Conservation (phyloP, 2,797 vertebrate species). For the Pampus argenteus region DNA sequence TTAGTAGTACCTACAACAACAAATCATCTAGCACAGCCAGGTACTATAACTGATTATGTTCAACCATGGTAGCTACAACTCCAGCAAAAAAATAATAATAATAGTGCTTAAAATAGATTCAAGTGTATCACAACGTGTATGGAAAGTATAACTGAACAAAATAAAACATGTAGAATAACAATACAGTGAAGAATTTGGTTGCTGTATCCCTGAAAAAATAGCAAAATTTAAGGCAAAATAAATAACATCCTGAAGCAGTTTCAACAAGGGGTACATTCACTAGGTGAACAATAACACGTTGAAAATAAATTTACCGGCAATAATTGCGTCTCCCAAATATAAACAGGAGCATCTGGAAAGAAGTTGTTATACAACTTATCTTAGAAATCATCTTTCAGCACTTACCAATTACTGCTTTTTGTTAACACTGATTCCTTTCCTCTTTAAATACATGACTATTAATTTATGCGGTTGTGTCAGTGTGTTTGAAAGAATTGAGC, state of each 20-base stretch:
- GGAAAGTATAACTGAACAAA: constrained; percentile 23
- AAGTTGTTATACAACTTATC: constrained; percentile 49
- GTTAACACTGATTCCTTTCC: constrained; percentile 31
- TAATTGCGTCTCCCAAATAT: constrained; percentile 56
- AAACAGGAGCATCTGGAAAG: constrained; percentile 58
- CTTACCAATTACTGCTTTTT: constrained; percentile 39
- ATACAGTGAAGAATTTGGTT: constrained; percentile 62
- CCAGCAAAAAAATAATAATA: constrained; percentile 35
- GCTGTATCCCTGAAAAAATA: constrained; percentile 76
- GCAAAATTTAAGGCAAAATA: constrained; percentile 80
- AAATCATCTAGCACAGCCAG: constrained; percentile 20
- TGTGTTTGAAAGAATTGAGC: constrained; percentile 32
- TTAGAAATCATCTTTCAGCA: constrained; percentile 19
- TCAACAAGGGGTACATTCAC: constrained; percentile 78
- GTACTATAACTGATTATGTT: constrained; percentile 46
- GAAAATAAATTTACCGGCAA: constrained; percentile 66
- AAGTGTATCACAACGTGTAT: constrained; percentile 47
- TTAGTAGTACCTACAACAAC: constrained; percentile 10
- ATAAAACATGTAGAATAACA: constrained; percentile 10
- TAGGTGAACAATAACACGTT: constrained; percentile 66
- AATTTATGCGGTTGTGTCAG: constrained; percentile 32
- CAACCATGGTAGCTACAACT: constrained; percentile 59
- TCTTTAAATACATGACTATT: constrained; percentile 36
- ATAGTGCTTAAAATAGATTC: constrained; percentile 45
- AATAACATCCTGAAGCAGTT: constrained; percentile 78